These are phyloP conservation scores for Lysandra coridon DNA, from an alignment of 2,888 invertebrate genomes.

Conservation along the genomic window DNA sequence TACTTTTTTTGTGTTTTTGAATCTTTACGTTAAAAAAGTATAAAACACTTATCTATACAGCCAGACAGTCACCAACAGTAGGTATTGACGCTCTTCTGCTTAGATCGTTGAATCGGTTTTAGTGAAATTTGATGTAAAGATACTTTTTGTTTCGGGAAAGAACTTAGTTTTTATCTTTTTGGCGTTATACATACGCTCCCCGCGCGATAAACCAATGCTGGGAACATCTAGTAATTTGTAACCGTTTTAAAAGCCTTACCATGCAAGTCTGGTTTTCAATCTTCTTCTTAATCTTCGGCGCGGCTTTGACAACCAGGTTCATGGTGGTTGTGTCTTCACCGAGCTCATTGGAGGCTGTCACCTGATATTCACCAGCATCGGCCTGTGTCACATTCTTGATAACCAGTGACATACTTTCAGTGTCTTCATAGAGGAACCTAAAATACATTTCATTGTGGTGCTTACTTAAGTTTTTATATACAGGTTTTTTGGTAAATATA, in stretches of 20 bases:
- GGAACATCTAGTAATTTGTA: not conserved
- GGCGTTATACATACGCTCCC: too few species aligned
- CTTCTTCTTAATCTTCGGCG: slow-evolving; percentile 92
- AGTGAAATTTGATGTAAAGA: too few species aligned
- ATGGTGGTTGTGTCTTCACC: slow-evolving; percentile 89
- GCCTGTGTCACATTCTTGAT: slow-evolving; percentile 91
- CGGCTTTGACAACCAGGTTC: slow-evolving; percentile 88
- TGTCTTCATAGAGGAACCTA: slow-evolving; percentile 92
- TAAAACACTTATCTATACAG: too few species aligned
- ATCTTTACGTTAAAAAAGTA: too few species aligned
- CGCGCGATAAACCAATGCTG: too few species aligned
- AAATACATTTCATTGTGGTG: not conserved
- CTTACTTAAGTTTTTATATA: not conserved
- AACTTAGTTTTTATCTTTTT: too few species aligned
- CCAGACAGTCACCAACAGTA: too few species aligned
- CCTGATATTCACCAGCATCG: slow-evolving; percentile 92
- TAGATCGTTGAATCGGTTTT: too few species aligned
- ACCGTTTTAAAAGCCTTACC: slow-evolving; percentile 49
- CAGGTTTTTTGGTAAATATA: too few species aligned
- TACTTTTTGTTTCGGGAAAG: too few species aligned
- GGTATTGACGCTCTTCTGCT: too few species aligned
- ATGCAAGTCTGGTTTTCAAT: slow-evolving; percentile 86
- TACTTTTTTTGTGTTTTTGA: too few species aligned
- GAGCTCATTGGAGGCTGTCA: slow-evolving; percentile 90
- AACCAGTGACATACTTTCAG: slow-evolving; percentile 92